Percentiles rank a stretch among this genome's conserved stretches.
Evolutionary conservation across 2,888 invertebrate genomes (phyloP).

Genomic region (Drosophila leonis): DNA sequence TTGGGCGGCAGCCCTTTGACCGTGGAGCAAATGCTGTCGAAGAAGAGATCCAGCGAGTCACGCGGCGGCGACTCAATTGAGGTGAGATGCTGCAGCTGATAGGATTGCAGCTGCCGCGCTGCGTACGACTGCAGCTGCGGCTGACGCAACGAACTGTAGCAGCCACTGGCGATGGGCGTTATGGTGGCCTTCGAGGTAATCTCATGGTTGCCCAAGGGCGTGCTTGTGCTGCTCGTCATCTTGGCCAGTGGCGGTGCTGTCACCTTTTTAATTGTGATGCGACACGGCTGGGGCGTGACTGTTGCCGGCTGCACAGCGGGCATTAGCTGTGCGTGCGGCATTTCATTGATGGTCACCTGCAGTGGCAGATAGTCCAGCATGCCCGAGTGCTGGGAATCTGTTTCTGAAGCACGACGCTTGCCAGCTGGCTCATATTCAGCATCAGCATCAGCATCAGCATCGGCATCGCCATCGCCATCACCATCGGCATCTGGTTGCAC

Average conservation of each 20-base stretch:
- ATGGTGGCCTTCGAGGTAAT: slow-evolving; percentile 74
- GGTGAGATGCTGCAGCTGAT: slow-evolving; percentile 49
- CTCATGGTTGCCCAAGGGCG: slow-evolving; percentile 43
- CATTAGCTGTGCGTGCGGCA: slow-evolving; percentile 51
- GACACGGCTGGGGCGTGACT: slow-evolving; percentile 60
- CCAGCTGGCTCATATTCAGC: slow-evolving; percentile 48
- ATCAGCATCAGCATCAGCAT: slow-evolving; percentile 30
- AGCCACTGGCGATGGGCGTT: slow-evolving; percentile 63
- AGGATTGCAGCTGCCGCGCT: slow-evolving; percentile 53
- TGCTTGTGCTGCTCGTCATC: slow-evolving; percentile 4
- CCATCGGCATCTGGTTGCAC: background rate
- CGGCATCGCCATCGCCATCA: slow-evolving; percentile 11
- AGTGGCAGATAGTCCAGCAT: slow-evolving; percentile 68
- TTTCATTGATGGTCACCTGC: slow-evolving; percentile 75
- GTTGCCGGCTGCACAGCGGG: slow-evolving; percentile 32
- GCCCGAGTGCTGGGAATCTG: slow-evolving; percentile 76
- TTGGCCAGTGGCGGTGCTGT: slow-evolving; percentile 48
- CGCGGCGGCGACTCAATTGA: slow-evolving; percentile 41
- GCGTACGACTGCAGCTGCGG: slow-evolving; percentile 42
- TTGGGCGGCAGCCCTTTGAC: slow-evolving; percentile 72
- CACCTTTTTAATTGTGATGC: slow-evolving; percentile 75
- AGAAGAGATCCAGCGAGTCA: slow-evolving; percentile 73
- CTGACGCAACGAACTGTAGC: slow-evolving; percentile 39
- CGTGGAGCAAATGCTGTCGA: slow-evolving; percentile 75
- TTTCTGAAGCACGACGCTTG: slow-evolving; percentile 66